phyloP scores from a whole-genome alignment of 2,113 vertebrate species.

The Ceyx cyanopectus region DNA sequence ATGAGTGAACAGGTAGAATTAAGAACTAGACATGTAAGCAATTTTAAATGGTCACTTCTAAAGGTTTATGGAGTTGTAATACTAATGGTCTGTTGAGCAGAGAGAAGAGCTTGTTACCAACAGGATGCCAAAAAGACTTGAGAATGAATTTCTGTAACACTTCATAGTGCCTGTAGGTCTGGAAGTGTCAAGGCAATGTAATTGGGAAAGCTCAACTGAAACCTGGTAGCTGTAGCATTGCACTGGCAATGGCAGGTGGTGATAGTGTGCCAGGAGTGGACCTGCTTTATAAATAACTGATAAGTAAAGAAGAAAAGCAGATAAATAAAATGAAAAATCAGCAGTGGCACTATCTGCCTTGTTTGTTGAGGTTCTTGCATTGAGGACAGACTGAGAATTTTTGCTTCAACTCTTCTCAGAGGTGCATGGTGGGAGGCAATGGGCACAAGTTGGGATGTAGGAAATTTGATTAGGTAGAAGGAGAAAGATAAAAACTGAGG shows the following conservation, averaged over 20 bases:
- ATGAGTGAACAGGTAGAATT: neutral
- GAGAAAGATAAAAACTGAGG: neutral
- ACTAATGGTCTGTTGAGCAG: neutral
- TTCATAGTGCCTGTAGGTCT: neutral
- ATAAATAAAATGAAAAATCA: neutral
- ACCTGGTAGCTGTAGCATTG: neutral
- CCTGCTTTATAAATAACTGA: neutral
- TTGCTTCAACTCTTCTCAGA: neutral
- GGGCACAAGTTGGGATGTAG: neutral
- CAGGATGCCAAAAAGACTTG: neutral
- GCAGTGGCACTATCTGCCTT: neutral
- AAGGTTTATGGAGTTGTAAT: neutral
- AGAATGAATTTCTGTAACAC: slow-evolving; percentile 22
- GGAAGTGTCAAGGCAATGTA: neutral
- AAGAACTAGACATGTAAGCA: neutral
- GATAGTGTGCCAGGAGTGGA: neutral
- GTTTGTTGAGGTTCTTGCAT: neutral
- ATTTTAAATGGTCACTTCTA: neutral
- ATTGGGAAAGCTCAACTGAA: neutral
- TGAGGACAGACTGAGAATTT: neutral
- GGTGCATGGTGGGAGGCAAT: neutral
- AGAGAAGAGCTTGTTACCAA: neutral
- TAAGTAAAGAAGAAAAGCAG: neutral
- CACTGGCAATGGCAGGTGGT: neutral
- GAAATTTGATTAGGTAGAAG: neutral